Percentiles rank a stretch among this genome's conserved stretches.
These are phyloP conservation scores for Acanthoscelides obtectus DNA, from an alignment of 2,888 invertebrate species.

Conservation along the genomic window DNA sequence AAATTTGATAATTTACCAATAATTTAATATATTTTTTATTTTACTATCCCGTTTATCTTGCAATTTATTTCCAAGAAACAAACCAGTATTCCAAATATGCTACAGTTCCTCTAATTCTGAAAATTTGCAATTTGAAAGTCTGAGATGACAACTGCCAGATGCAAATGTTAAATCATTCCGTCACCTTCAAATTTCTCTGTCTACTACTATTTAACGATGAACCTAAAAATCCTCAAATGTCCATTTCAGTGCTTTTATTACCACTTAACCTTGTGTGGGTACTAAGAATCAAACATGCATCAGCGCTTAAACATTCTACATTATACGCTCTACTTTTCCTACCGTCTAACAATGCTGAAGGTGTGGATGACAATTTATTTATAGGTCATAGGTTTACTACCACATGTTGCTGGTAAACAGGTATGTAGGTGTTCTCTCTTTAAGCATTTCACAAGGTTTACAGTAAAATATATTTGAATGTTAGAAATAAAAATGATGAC, in stretches of 20 bases:
- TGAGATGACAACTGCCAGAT: too few relatives aligned
- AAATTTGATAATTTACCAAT: too few relatives aligned
- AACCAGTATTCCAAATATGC: too few relatives aligned
- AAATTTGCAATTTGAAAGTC: too few relatives aligned
- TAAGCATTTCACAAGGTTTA: background rate
- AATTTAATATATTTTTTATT: too few relatives aligned
- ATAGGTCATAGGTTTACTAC: background rate
- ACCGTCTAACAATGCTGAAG: background rate
- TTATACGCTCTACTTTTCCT: background rate
- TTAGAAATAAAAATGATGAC: background rate
- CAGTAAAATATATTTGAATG: background rate
- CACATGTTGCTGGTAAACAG: background rate
- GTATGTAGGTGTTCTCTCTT: background rate
- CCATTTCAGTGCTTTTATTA: background rate
- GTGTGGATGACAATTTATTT: background rate
- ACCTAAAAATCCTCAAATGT: background rate
- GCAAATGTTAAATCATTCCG: too few relatives aligned
- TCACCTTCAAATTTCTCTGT: too few relatives aligned
- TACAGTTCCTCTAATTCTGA: too few relatives aligned
- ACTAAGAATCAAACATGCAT: background rate
- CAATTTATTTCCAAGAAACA: too few relatives aligned
- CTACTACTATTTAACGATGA: background rate
- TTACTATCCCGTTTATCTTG: too few relatives aligned
- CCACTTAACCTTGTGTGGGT: background rate
- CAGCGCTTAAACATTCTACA: background rate